Evolutionary conservation across 2,113 vertebrate genomes (phyloP).

Genomic region (Notothenia coriiceps): DNA sequence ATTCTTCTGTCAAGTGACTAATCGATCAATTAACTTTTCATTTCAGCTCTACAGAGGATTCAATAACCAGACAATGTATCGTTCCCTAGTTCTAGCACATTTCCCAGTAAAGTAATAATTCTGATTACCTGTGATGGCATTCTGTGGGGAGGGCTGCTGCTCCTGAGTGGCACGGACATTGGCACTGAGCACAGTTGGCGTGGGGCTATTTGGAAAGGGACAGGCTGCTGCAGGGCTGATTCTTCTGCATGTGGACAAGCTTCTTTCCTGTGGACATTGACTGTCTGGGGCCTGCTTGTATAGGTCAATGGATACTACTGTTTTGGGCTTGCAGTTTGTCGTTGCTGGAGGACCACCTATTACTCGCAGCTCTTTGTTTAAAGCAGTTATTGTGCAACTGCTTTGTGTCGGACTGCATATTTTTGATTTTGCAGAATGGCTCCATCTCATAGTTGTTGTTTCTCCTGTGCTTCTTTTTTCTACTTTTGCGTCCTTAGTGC

Average conservation of each 20-base stretch:
- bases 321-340: not conserved
- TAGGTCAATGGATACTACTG: not conserved
- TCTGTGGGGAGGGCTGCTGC: not conserved
- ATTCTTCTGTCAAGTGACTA: too few relatives aligned
- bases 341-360: constrained; percentile 27
- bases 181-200: constrained; percentile 8
- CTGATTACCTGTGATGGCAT: constrained; percentile 45
- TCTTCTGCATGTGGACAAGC: not conserved
- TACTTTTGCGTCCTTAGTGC: not conserved
- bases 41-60: not conserved
- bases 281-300: not conserved
- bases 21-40: too few relatives aligned
- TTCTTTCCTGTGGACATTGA: not conserved
- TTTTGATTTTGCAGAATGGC: not conserved
- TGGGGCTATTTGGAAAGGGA: not conserved
- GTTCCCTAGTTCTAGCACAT: not conserved
- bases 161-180: constrained; percentile 23
- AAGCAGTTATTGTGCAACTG: not conserved
- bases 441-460: not conserved
- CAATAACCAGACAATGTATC: not conserved
- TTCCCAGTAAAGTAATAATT: not conserved
- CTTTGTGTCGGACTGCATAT: constrained; percentile 4
- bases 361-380: not conserved
- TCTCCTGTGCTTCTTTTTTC: constrained; percentile 42
- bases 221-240: not conserved